Base-by-base conservation (phyloP, 2,113 vertebrate species). In the Ictalurus furcatus region DNA sequence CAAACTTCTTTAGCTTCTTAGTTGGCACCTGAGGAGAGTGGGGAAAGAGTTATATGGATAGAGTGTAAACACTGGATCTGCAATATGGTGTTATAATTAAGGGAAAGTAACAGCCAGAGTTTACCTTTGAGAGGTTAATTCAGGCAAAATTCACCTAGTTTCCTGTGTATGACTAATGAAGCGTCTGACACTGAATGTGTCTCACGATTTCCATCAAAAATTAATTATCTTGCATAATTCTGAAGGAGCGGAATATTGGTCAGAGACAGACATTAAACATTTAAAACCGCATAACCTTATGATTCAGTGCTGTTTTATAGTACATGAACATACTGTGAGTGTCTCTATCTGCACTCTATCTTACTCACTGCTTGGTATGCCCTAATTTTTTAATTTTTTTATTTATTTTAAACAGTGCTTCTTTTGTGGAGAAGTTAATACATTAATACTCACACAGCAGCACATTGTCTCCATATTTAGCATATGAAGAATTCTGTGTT, bases 1-100 rank as follows among this genome's bases (percentile, higher is more conserved):
- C 98, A 97, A 99, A 99, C 95, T 99, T 99, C 97, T 99, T 99
- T 91, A 99, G 96, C 94, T 99, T 99, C 94, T 99, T 99, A 37
- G 97, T 98, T 74, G 98, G 97, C 90, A 99, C 98, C 98, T 99
- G 93, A 59, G 90, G 92, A 84, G 28, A 65, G 11, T 63, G 30
- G n/a, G 54, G 69, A n/a, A 80, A 44, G 58, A 28, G 81, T 61
- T 61, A 25, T 0, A 37, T 23, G 11, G 56, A 83, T 2, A 21
- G 17, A 58, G 16, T 5, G 28, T 19, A 28, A 80, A 56, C 48
- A 58, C 25, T 79, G 8, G 16, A 21, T 56, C 52, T 81, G 23
- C 3, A 23, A 40, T n/a, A 54, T 30, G 9, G 78, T 19, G 48
- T n/a, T 79, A 79, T n/a, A 19, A 30, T 30, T 56, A 56, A 56